A percentile compares a stretch with the other conserved stretches of the same genome.
phyloP scores from a whole-genome alignment of 2,113 vertebrate species.

The Vicugna pacos region DNA sequence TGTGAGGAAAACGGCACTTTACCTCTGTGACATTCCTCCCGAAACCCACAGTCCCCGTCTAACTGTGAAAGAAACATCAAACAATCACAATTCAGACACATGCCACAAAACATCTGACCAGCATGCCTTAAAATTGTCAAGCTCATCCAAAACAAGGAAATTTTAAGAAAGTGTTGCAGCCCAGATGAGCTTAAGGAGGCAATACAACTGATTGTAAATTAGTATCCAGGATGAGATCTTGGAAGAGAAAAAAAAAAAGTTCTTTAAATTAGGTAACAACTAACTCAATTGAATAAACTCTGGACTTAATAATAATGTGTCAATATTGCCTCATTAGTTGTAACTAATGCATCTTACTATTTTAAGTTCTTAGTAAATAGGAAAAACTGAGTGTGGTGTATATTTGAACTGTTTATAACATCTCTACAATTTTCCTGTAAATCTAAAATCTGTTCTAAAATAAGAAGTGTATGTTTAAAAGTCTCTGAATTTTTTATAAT shows the following conservation, averaged over 20 bases:
- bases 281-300: not conserved
- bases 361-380: not conserved
- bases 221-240: not conserved
- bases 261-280: not conserved
- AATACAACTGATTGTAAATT: not conserved
- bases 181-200: not conserved
- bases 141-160: not conserved
- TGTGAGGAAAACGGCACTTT: not conserved
- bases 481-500: not conserved
- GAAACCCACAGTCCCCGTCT: not conserved
- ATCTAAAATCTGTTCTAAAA: not conserved
- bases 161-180: not conserved
- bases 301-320: not conserved
- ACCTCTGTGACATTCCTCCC: not conserved
- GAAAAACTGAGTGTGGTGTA: not conserved
- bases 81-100: not conserved
- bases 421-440: not conserved
- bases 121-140: not conserved
- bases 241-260: not conserved
- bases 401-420: not conserved
- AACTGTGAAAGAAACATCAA: not conserved
- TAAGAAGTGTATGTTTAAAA: not conserved
- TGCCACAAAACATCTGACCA: not conserved
- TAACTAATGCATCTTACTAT: not conserved
- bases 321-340: not conserved